A percentile compares a stretch with the other conserved stretches of the same genome.
Evolutionary conservation across 2,113 vertebrate genomes (phyloP).

Genomic region (Heterotis niloticus): DNA sequence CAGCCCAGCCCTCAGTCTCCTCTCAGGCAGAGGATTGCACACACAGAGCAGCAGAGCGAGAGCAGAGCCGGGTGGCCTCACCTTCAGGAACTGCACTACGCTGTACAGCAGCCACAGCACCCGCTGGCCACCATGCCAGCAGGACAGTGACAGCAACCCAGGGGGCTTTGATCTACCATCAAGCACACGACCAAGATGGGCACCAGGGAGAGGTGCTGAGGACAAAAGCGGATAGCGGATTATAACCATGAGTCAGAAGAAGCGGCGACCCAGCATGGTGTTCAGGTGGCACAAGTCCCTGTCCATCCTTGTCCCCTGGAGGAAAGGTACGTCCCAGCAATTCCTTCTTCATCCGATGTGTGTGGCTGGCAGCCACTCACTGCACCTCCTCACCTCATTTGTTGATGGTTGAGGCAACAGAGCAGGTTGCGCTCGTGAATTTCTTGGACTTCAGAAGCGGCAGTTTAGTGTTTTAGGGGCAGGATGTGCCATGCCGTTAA

Average conservation of each 20-base stretch:
- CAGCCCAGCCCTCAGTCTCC: slow-evolving; percentile 44
- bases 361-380: neutral
- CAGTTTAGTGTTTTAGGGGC: neutral
- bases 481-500: slow-evolving; percentile 3
- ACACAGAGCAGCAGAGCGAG: slow-evolving; percentile 15
- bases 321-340: slow-evolving; percentile 62
- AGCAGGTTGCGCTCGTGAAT: neutral
- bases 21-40: slow-evolving; percentile 41
- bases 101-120: neutral
- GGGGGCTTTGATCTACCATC: slow-evolving; percentile 31
- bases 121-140: neutral
- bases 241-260: slow-evolving; percentile 55
- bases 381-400: neutral
- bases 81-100: neutral
- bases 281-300: slow-evolving; percentile 73
- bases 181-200: slow-evolving; percentile 6
- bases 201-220: slow-evolving; percentile 14
- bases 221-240: slow-evolving; percentile 13
- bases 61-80: slow-evolving; percentile 15
- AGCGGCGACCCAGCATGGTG: slow-evolving; percentile 53
- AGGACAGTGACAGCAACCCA: neutral
- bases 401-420: neutral
- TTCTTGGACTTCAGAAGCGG: neutral
- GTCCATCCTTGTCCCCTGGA: slow-evolving; percentile 65
- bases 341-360: neutral